phyloP scores from a whole-genome alignment of 2,888 invertebrate genomes.

The Aporophyla nigra region DNA sequence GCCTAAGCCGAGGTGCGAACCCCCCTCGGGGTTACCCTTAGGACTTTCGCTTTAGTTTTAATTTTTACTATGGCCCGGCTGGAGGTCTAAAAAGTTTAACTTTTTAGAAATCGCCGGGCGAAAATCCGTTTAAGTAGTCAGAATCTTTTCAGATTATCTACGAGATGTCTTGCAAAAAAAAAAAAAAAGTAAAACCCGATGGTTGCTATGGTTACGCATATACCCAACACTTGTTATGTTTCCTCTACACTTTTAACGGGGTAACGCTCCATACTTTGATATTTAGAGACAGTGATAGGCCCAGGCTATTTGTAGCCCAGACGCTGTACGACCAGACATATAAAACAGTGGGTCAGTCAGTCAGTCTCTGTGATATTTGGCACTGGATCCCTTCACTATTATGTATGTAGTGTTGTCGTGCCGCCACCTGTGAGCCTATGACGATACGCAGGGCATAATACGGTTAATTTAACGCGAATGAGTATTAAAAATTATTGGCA shows the following conservation, averaged over 20 bases:
- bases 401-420: conserved; percentile 49
- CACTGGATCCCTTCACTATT: conserved; percentile 44
- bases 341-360: conserved; percentile 61
- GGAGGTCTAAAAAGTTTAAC: too few relatives aligned
- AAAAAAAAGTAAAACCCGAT: too few relatives aligned
- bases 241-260: neutral
- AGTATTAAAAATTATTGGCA: conserved; percentile 61
- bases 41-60: too few relatives aligned
- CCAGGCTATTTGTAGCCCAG: conserved; percentile 46
- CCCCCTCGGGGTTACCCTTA: too few relatives aligned
- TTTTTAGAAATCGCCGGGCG: too few relatives aligned
- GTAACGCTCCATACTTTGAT: conserved; percentile 16
- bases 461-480: conserved; percentile 50
- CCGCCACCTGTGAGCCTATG: conserved; percentile 34
- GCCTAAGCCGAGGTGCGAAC: too few relatives aligned
- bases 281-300: conserved; percentile 21
- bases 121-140: too few relatives aligned
- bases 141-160: too few relatives aligned
- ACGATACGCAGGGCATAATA: conserved; percentile 45
- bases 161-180: too few relatives aligned
- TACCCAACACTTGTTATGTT: neutral
- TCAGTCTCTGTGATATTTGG: conserved; percentile 56
- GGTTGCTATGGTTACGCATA: neutral
- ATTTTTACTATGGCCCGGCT: too few relatives aligned
- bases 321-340: conserved; percentile 31